These are phyloP conservation scores for Liparis tanakae DNA, from an alignment of 2,797 vertebrate species.

Conservation along the genomic window DNA sequence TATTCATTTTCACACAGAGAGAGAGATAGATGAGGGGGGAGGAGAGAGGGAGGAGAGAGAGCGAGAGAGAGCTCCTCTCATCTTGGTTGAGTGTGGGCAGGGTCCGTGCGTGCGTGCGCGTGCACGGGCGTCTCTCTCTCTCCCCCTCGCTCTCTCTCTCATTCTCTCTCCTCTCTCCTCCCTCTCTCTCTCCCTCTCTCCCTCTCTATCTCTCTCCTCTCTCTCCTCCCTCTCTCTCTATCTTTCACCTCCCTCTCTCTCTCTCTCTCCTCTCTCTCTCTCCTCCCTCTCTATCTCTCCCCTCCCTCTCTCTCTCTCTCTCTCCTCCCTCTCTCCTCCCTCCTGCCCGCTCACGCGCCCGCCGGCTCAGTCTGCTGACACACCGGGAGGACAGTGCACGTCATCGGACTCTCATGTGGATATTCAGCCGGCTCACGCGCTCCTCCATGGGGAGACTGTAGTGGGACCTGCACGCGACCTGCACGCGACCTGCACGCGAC, in stretches of 20 bases:
- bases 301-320: not conserved
- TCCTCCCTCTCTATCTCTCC: not conserved
- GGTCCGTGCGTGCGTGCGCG: not conserved
- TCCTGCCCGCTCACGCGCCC: constrained; percentile 65
- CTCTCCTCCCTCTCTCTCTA: too few species aligned
- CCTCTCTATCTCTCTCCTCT: too few species aligned
- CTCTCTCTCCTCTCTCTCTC: not conserved
- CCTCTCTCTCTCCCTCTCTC: not conserved
- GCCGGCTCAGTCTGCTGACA: constrained; percentile 72
- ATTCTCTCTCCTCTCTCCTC: not conserved
- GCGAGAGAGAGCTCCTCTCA: too few species aligned
- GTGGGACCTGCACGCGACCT: constrained; percentile 15
- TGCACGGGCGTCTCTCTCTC: too few species aligned
- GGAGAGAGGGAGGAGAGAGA: too few species aligned
- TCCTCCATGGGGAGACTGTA: constrained; percentile 75
- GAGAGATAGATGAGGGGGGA: too few species aligned
- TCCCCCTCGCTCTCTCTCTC: too few species aligned
- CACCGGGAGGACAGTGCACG: constrained; percentile 69
- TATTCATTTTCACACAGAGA: too few species aligned
- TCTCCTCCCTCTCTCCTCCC: not conserved
- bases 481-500: constrained; percentile 18
- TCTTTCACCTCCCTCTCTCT: too few species aligned
- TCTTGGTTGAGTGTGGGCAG: too few species aligned
- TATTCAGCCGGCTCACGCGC: constrained; percentile 58
- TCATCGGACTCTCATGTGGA: constrained; percentile 78